A percentile compares a stretch with the other conserved stretches of the same genome.
These are phyloP conservation scores for Piscicola geometra DNA, from an alignment of 2,888 invertebrate genomes.

Conservation along the genomic window DNA sequence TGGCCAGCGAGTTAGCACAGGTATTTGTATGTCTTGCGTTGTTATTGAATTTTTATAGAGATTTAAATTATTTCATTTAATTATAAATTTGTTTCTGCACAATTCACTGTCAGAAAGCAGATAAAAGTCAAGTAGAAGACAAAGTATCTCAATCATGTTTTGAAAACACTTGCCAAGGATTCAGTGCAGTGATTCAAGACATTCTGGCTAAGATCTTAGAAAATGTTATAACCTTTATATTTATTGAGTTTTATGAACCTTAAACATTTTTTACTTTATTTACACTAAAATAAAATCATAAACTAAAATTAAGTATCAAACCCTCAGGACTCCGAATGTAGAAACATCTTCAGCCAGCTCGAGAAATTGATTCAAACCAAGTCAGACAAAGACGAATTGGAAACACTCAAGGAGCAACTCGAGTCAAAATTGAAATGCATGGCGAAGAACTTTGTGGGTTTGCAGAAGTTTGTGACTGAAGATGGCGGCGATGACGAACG, in stretches of 20 bases:
- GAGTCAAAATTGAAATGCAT: constrained; percentile 35
- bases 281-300: too few relatives aligned
- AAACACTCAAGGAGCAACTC: constrained; percentile 29
- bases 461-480: constrained; percentile 33
- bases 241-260: too few relatives aligned
- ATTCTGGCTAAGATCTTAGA: constrained; percentile 34
- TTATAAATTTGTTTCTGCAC: neutral
- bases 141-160: constrained; percentile 34
- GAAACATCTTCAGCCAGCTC: constrained; percentile 19
- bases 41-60: neutral
- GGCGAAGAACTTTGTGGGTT: constrained; percentile 35
- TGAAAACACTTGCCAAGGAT: constrained; percentile 34
- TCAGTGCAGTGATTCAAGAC: constrained; percentile 35
- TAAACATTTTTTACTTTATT: too few relatives aligned
- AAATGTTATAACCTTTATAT: too few relatives aligned
- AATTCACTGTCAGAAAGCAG: constrained; percentile 32
- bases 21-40: neutral
- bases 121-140: constrained; percentile 30
- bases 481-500: constrained; percentile 23
- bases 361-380: constrained; percentile 29
- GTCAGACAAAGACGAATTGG: constrained; percentile 29
- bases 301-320: neutral
- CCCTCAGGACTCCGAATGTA: constrained; percentile 25
- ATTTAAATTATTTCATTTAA: neutral
- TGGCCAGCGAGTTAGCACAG: constrained; percentile 33